Conservation (phyloP, 2,797 vertebrate species). For the Loriculus beryllinus region DNA sequence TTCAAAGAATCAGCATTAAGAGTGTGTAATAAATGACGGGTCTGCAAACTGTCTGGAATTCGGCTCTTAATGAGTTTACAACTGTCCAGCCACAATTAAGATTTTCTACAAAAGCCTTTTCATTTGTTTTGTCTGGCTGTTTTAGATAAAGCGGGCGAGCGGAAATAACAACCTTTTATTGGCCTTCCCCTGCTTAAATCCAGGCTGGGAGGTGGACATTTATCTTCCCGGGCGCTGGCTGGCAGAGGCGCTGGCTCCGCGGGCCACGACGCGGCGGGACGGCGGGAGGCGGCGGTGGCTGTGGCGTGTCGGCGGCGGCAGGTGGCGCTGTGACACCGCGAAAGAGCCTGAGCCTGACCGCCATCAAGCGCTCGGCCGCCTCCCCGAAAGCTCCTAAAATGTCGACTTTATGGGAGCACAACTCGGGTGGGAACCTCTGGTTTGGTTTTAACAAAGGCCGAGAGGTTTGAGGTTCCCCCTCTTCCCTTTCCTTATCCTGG, state of each 20-base stretch:
- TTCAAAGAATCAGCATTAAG: conserved; percentile 87
- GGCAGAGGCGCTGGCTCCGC: not conserved
- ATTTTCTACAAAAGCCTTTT: conserved; percentile 85
- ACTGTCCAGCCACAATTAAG: conserved; percentile 89
- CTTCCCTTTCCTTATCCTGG: not conserved
- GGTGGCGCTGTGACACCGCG: conserved; percentile 85
- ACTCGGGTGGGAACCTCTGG: not conserved
- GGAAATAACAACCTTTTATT: conserved; percentile 96
- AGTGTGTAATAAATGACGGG: conserved; percentile 92
- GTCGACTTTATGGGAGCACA: conserved; percentile 72
- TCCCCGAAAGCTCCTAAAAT: conserved; percentile 72
- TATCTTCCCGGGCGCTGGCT: conserved; percentile 30
- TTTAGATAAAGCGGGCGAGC: conserved; percentile 86
- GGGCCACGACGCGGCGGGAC: not conserved
- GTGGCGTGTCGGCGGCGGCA: not conserved
- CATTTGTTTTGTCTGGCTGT: conserved; percentile 87
- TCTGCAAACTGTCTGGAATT: conserved; percentile 98
- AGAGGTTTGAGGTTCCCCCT: accelerated
- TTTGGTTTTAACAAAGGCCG: not conserved
- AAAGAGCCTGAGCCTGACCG: conserved; percentile 45
- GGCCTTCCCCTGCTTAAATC: conserved; percentile 73
- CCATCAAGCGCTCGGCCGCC: conserved; percentile 66
- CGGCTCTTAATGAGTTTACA: conserved; percentile 96
- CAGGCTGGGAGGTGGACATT: conserved; percentile 54
- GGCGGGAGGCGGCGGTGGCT: not conserved